Evolutionary conservation across 2,888 invertebrate species (phyloP), one percentile per base, ranked within the genome.

Genomic region (Pycnomerus fuliginosus): DNA sequence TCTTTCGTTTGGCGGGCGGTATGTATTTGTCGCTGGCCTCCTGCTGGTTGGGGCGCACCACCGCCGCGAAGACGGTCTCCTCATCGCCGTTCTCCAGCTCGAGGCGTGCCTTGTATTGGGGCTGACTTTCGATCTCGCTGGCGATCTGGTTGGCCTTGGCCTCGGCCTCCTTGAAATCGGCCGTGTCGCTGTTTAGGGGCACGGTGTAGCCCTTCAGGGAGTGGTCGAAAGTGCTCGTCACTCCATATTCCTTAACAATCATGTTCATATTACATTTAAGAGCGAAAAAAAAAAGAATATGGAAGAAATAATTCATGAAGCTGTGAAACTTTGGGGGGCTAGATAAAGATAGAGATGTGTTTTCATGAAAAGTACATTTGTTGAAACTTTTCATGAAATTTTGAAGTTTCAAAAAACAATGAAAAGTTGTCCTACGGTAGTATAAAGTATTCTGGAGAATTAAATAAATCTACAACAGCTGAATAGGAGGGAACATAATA

Each of bases 71-170:
- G 57, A 82, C 67, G 50, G 90, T 84, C 70, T 95, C 95, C 65
- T 94, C 93, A 66, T 93, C 92, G 0, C 91, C 94, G 73, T 96
- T 96, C 65, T 93, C 93, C 20, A 95, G 71, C 55, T 90, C 91
- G 32, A 87, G 78, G 51, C 91, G 82, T 22, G 85, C 84, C 67
- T 87, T 87, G 67, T 92, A 90, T 39, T 80, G 76, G 1, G 90
- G 87, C 63, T 88, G 87, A 63, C 79, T 85, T 69, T 97, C 96
- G 50, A 98, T 98, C 74, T 96, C 96, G 27, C 83, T 85, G 0
- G 97, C 97, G 52, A 97, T 85, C 68, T 87, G 85, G 32, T 87
- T 85, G 1, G 97, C 98, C 68, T 90, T 87, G 8, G 87, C 87
- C 70, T 91, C 88, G 32, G 85, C 83, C 62, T 87, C 83, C 61